These are phyloP conservation scores for Buathra laborator DNA, from an alignment of 2,888 invertebrate genomes.

Conservation along the genomic window DNA sequence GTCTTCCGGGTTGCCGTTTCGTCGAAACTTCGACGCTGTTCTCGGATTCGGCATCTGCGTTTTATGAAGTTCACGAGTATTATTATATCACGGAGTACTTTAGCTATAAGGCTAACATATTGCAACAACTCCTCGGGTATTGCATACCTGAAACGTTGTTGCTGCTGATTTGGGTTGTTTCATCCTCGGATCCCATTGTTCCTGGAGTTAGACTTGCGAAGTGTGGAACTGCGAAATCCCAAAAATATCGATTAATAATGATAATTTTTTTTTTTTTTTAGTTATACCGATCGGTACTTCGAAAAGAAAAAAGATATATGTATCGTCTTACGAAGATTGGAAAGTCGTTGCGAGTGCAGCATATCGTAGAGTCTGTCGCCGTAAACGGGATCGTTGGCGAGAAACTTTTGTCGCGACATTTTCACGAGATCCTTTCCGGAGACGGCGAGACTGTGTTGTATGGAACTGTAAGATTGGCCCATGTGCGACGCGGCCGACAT, in stretches of 20 bases:
- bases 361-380: conserved; percentile 81
- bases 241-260: not conserved
- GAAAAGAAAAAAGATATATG: not conserved
- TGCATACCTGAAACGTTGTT: conserved; percentile 76
- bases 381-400: conserved; percentile 79
- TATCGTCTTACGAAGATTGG: conserved; percentile 76
- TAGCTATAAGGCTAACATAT: not conserved
- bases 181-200: conserved; percentile 72
- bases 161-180: conserved; percentile 71
- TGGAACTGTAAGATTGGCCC: conserved; percentile 79
- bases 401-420: conserved; percentile 79
- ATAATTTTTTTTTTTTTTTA: not conserved
- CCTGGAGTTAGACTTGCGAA: conserved; percentile 65
- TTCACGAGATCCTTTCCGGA: conserved; percentile 79
- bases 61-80: not conserved
- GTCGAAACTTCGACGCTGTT: conserved; percentile 85
- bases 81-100: not conserved
- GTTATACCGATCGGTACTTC: not conserved
- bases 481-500: conserved; percentile 80
- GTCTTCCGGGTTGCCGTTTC: conserved; percentile 87
- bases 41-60: conserved; percentile 82
- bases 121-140: not conserved
- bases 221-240: conserved; percentile 72
- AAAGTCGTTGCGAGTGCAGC: conserved; percentile 78
- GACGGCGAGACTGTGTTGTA: conserved; percentile 80